Conservation (phyloP, 1,140 invertebrate species). For the Solenopsis invicta region DNA sequence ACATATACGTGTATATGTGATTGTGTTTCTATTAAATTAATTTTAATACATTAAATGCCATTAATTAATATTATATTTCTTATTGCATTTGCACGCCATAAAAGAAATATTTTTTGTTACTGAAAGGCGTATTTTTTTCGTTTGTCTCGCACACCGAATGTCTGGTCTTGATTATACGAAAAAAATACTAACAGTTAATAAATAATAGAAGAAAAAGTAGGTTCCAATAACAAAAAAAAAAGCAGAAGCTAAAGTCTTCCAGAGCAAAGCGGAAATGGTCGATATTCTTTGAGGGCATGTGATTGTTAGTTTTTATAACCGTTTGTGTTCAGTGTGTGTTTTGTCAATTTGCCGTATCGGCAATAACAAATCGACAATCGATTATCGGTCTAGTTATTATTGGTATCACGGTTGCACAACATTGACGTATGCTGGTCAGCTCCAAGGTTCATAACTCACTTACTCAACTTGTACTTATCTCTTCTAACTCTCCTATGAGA, state of each 20-base stretch:
- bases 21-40: no score
- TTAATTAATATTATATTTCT: no score
- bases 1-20: no score
- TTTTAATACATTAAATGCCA: no score
- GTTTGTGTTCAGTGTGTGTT: constrained; percentile 14
- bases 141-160: no score
- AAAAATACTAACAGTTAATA: neutral
- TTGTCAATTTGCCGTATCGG: constrained; percentile 39
- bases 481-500: neutral
- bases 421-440: constrained; percentile 54
- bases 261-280: constrained; percentile 5
- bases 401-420: constrained; percentile 59
- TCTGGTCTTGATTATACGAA: neutral
- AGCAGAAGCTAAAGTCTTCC: neutral
- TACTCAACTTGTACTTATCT: neutral
- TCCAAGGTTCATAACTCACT: constrained; percentile 38
- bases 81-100: no score
- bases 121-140: no score
- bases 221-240: neutral
- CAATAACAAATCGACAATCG: constrained; percentile 51
- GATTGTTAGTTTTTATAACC: constrained; percentile 24
- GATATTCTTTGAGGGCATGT: constrained; percentile 38
- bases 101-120: no score
- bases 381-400: constrained; percentile 62
- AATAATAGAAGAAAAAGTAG: neutral